phyloP scores from a whole-genome alignment of 2,888 invertebrate genomes.

The Agonopterix heracliana region DNA sequence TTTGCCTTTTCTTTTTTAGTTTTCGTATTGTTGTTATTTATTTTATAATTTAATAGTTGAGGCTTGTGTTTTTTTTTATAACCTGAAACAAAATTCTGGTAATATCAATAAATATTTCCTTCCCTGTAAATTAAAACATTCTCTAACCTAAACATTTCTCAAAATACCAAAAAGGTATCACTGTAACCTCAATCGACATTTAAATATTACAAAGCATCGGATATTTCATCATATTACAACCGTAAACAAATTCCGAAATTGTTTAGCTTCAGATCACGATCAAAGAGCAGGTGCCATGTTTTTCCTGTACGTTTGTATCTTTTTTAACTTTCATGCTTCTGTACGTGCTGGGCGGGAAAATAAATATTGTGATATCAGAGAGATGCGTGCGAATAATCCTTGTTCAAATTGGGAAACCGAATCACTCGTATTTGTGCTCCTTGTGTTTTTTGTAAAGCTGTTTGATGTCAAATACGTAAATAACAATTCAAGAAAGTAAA shows the following conservation, averaged over 20 bases:
- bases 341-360: conserved; percentile 20
- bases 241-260: conserved; percentile 32
- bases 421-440: neutral
- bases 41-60: too few species aligned
- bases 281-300: conserved; percentile 35
- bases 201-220: conserved; percentile 12
- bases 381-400: conserved; percentile 1
- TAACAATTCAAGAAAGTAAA: too few species aligned
- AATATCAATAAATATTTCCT: too few species aligned
- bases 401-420: neutral
- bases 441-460: neutral
- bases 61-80: too few species aligned
- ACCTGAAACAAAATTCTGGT: too few species aligned
- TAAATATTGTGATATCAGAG: conserved; percentile 22
- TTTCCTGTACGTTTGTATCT: conserved; percentile 26
- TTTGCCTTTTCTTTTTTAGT: too few species aligned
- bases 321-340: conserved; percentile 27
- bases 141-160: too few species aligned
- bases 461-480: too few species aligned
- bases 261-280: conserved; percentile 40
- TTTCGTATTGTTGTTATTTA: too few species aligned
- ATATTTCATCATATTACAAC: conserved; percentile 27
- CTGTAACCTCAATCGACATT: conserved; percentile 7
- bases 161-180: neutral
- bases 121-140: too few species aligned